Conservation (phyloP, 2,113 vertebrate species). For the Urocitellus parryii region DNA sequence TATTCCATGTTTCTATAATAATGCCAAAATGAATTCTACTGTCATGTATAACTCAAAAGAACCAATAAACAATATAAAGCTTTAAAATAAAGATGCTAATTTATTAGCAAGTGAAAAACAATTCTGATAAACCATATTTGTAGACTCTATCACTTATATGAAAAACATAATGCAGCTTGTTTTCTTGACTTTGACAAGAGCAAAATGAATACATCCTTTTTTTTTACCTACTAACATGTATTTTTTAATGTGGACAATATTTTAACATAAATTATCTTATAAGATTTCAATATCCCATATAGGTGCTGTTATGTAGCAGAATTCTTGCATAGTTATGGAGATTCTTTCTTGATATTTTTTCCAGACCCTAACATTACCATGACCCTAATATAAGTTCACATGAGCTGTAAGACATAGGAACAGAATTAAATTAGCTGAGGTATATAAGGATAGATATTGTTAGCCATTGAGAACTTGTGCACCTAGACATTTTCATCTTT, state of each 20-base stretch:
- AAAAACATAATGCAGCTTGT: background rate
- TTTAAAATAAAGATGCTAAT: background rate
- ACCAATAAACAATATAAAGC: background rate
- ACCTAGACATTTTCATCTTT: background rate
- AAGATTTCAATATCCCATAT: background rate
- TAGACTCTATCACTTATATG: background rate
- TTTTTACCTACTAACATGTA: background rate
- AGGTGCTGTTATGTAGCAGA: background rate
- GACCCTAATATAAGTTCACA: background rate
- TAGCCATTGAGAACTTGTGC: background rate
- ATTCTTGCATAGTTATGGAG: background rate
- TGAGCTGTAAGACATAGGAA: background rate
- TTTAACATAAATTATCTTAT: background rate
- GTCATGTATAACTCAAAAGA: no score
- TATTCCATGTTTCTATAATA: no score
- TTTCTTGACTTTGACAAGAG: background rate
- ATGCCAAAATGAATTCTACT: no score
- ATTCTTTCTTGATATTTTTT: background rate
- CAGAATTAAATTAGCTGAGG: background rate
- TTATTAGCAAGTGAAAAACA: background rate
- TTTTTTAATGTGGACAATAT: background rate
- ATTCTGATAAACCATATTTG: background rate
- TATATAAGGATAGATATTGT: background rate
- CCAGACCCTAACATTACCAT: background rate
- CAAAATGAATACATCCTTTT: background rate